Base-by-base conservation (phyloP, 2,888 invertebrate species). In the Operophtera brumata region DNA sequence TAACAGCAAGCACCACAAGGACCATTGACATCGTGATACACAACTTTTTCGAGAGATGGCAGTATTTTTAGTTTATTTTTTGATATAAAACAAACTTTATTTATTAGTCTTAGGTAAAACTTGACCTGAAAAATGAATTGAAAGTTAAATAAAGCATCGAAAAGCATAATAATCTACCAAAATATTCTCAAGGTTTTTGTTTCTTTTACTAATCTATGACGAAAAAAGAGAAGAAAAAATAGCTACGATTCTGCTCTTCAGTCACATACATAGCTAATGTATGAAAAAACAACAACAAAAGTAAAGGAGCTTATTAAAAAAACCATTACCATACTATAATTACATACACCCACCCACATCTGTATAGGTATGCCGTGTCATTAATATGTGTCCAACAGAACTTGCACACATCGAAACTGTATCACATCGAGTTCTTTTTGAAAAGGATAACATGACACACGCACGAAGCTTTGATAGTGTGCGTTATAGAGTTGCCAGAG, bases 241-340 rank as follows among this genome's bases (percentile, higher is more conserved):
- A 30, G 9, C 30, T 6, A 30, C 30, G 8, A 30, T 2, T 30
- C 30, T 30, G 30, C 30, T 30, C n/a, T n/a, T n/a, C n/a, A n/a
- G n/a, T n/a, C n/a, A n/a, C n/a, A n/a, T n/a, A 30, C 30, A 30
- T 30, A 30, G 7, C 8, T 30, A 30, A 30, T 30, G 30, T 30
- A 9, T 30, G 30, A 30, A 71, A 65, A 62, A 55, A 55, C 48
- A 57, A 58, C 67, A 79, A 78, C 78, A 80, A 77, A 53, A 53
- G 14, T 54, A 68, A 72, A 62, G 72, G 67, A 79, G 78, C 84
- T 85, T 88, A 87, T 89, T 86, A 88, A 87, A 89, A 86, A 86
- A 81, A 78, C n/a, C 82, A 86, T 89, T 86, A 86, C 75, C 70
- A 71, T 79, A 73, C 80, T 78, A 86, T 89, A 88, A 89, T 88